Percentiles rank a stretch among this genome's conserved stretches.
Conservation (phyloP, 2,888 invertebrate genomes). For the Clitarchus hookeri region DNA sequence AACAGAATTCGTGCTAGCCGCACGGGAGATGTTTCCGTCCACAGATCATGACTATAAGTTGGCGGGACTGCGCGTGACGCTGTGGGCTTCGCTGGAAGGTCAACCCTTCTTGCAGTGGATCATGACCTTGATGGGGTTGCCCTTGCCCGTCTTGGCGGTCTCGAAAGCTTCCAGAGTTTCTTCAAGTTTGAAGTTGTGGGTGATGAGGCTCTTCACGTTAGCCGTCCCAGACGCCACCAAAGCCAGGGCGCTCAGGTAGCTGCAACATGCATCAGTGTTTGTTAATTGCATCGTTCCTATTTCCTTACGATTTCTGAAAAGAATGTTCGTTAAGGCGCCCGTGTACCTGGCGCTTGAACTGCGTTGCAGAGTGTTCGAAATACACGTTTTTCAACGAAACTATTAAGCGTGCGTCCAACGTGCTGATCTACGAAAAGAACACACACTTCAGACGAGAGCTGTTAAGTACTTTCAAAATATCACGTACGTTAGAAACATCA, state of each 20-base stretch:
- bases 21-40: background rate
- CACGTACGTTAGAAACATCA: no score
- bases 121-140: slow-evolving; percentile 84
- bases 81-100: background rate
- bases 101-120: slow-evolving; percentile 61
- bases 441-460: no score
- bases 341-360: no score
- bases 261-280: no score
- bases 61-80: background rate
- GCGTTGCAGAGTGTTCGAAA: no score
- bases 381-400: no score
- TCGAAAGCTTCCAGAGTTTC: slow-evolving; percentile 84
- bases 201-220: slow-evolving; percentile 80
- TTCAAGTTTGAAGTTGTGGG: slow-evolving; percentile 79
- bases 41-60: background rate
- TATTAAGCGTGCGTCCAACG: no score
- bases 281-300: no score
- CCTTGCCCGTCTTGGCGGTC: slow-evolving; percentile 72
- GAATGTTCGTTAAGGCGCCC: no score
- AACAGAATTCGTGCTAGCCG: background rate
- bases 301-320: slow-evolving; percentile 34
- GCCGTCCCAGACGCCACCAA: slow-evolving; percentile 77
- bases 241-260: slow-evolving; percentile 78
- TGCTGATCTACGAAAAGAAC: no score
- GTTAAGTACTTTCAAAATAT: no score